A percentile compares a stretch with the other conserved stretches of the same genome.
Evolutionary conservation across 2,888 invertebrate genomes (phyloP).

Genomic region (Tipula helvola): DNA sequence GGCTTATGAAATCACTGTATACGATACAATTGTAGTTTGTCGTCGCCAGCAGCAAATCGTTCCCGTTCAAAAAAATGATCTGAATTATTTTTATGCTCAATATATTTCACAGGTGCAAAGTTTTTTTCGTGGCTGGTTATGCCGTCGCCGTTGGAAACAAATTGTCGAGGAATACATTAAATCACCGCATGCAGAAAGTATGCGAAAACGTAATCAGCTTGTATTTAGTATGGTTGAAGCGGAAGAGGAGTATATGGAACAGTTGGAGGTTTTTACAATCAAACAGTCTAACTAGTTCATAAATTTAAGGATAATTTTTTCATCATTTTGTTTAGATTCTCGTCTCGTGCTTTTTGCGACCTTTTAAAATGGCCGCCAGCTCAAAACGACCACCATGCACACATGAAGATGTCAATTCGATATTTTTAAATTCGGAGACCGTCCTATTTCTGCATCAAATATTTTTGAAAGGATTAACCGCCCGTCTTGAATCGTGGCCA

Average conservation of each 20-base stretch:
- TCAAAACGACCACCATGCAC: slow-evolving; percentile 86
- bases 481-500: slow-evolving; percentile 88
- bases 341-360: slow-evolving; percentile 75
- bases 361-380: slow-evolving; percentile 88
- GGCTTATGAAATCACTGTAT: neutral
- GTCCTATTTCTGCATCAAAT: slow-evolving; percentile 87
- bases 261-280: slow-evolving; percentile 54
- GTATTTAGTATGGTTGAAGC: slow-evolving; percentile 88
- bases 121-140: slow-evolving; percentile 88
- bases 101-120: slow-evolving; percentile 43
- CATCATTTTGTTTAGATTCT: slow-evolving; percentile 38
- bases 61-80: slow-evolving; percentile 4
- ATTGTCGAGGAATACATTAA: slow-evolving; percentile 91
- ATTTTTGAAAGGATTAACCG: slow-evolving; percentile 82
- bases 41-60: neutral
- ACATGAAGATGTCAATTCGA: slow-evolving; percentile 88
- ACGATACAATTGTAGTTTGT: neutral
- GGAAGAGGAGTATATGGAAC: slow-evolving; percentile 86
- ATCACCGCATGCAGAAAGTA: slow-evolving; percentile 86
- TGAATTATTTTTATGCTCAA: neutral
- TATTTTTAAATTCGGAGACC: slow-evolving; percentile 86
- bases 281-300: neutral
- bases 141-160: slow-evolving; percentile 84
- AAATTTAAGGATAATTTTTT: neutral
- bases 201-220: slow-evolving; percentile 80